These are phyloP conservation scores for Strix uralensis DNA, from an alignment of 2,113 vertebrate species.

Conservation along the genomic window DNA sequence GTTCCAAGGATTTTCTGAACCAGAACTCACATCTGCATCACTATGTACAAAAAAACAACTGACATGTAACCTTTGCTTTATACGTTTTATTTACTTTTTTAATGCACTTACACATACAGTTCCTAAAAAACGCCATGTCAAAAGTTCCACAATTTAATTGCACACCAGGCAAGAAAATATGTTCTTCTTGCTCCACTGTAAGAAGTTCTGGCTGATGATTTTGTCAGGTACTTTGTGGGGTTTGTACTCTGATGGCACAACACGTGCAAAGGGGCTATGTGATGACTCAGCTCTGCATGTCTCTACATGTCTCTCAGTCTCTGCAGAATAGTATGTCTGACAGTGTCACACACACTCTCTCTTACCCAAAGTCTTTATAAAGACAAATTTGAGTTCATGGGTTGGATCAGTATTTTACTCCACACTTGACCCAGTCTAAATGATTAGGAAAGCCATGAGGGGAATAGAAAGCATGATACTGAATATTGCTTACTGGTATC, in stretches of 20 bases:
- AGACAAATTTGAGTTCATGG: not conserved
- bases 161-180: not conserved
- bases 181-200: not conserved
- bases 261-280: not conserved
- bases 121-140: not conserved
- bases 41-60: not conserved
- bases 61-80: rapidly evolving
- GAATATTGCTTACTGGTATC: not conserved
- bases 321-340: not conserved
- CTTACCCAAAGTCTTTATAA: not conserved
- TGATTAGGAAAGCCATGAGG: not conserved
- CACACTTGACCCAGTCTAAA: not conserved
- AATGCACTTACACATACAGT: not conserved
- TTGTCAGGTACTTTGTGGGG: not conserved
- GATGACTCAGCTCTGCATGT: not conserved
- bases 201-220: not conserved
- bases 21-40: not conserved
- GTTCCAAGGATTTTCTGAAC: not conserved
- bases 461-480: not conserved
- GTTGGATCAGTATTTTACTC: not conserved
- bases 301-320: not conserved
- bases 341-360: not conserved
- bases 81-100: not conserved
- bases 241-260: not conserved
- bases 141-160: not conserved